Evolutionary conservation across 2,888 invertebrate genomes (phyloP).

Genomic region (Protonemura montana): DNA sequence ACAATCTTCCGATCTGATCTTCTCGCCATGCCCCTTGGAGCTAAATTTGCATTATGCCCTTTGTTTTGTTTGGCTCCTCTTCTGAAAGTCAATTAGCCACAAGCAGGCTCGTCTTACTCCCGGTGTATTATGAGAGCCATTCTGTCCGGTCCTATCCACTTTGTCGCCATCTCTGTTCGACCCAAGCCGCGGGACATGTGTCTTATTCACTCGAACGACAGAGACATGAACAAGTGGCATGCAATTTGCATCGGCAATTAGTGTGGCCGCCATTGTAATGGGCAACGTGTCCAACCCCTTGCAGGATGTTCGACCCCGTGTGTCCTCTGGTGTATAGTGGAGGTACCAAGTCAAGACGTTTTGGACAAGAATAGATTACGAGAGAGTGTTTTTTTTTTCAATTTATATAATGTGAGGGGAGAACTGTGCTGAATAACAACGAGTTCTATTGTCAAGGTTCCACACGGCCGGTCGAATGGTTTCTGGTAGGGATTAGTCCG

Average conservation of each 20-base stretch:
- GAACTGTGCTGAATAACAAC: neutral
- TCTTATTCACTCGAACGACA: neutral
- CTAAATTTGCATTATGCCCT: neutral
- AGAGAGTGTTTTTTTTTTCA: neutral
- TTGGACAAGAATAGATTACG: neutral
- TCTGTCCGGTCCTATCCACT: no score
- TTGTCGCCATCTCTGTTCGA: neutral
- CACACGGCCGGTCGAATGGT: neutral
- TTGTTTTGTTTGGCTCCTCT: conserved; percentile 5
- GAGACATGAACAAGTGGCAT: no score
- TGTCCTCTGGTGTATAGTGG: no score
- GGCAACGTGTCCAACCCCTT: neutral
- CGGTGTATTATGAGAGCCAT: neutral
- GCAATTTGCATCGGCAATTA: neutral
- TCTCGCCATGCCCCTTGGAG: neutral
- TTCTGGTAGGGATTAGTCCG: neutral
- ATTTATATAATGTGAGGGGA: neutral
- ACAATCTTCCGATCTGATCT: neutral
- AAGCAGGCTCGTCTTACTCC: neutral
- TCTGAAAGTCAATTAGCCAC: conserved; percentile 12
- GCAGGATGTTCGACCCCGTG: neutral
- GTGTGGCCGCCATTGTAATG: neutral
- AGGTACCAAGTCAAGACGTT: neutral
- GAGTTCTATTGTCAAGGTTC: neutral
- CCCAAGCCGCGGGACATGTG: neutral